phyloP scores from a whole-genome alignment of 2,888 invertebrate species.

The Cenopis cana region DNA sequence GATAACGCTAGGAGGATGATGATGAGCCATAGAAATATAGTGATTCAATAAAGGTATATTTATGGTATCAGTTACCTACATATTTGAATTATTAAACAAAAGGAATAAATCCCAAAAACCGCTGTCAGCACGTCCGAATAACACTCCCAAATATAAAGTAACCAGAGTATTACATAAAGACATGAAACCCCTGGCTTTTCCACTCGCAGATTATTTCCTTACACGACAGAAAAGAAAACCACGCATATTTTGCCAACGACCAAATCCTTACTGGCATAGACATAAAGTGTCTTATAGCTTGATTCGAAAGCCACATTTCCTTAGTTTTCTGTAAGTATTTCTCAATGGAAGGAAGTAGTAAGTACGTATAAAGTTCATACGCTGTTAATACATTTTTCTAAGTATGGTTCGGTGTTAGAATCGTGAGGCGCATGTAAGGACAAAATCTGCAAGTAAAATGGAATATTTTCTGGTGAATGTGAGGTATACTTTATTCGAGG shows the following conservation, averaged over 20 bases:
- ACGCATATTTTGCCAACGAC: background rate
- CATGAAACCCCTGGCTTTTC: background rate
- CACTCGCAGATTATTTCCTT: conserved; percentile 19
- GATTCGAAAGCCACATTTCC: background rate
- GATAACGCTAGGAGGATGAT: too few species aligned
- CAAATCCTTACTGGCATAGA: background rate
- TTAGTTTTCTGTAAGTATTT: background rate
- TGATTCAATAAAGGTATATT: too few species aligned
- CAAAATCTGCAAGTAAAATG: conserved; percentile 31
- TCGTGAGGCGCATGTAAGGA: conserved; percentile 17
- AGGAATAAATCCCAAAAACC: background rate
- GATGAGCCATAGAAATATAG: too few species aligned
- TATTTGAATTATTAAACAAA: background rate
- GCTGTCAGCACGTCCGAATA: background rate
- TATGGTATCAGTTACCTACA: too few species aligned
- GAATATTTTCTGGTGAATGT: conserved; percentile 23
- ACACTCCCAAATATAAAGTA: conserved; percentile 2
- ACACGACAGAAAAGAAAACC: conserved; percentile 7
- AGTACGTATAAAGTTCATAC: background rate
- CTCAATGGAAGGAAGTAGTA: background rate
- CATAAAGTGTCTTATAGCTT: background rate
- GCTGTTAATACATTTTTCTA: background rate
- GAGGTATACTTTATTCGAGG: conserved; percentile 22
- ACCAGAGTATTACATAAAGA: conserved; percentile 12
- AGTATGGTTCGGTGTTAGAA: background rate